phyloP scores from a whole-genome alignment of 2,888 invertebrate genomes.

The Crematogaster levior region DNA sequence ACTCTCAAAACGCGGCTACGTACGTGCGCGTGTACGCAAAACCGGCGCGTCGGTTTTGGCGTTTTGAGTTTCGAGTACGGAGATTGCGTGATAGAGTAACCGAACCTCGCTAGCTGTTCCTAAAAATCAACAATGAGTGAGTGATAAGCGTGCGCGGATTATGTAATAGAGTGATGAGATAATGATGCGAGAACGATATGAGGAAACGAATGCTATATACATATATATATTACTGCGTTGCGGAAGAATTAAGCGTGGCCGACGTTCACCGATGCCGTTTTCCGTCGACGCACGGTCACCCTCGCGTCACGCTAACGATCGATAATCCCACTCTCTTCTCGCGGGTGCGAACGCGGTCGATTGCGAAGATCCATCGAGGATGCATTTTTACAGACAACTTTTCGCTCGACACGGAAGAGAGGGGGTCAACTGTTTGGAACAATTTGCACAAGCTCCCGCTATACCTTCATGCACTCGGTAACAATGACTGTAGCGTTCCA shows the following conservation, averaged over 20 bases:
- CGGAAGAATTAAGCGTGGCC: conserved; percentile 49
- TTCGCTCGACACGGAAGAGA: conserved; percentile 28
- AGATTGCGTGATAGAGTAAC: conserved; percentile 85
- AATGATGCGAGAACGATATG: conserved; percentile 63
- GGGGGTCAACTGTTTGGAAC: conserved; percentile 5
- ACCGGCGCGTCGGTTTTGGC: conserved; percentile 75
- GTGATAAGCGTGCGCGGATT: conserved; percentile 83
- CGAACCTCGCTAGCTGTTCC: conserved; percentile 85
- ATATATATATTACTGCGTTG: conserved; percentile 58
- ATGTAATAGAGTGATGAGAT: conserved; percentile 76
- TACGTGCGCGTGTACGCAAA: conserved; percentile 82
- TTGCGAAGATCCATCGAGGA: conserved; percentile 34
- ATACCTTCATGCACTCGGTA: neutral
- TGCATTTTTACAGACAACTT: conserved; percentile 60
- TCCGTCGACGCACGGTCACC: conserved; percentile 36
- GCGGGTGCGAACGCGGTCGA: conserved; percentile 10
- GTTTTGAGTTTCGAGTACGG: conserved; percentile 81
- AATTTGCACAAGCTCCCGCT: conserved; percentile 8
- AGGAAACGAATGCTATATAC: conserved; percentile 53
- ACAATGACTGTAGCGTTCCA: conserved; percentile 8
- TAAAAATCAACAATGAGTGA: conserved; percentile 85
- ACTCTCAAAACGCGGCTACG: conserved; percentile 73
- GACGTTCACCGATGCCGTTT: conserved; percentile 57
- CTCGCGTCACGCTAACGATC: conserved; percentile 8
- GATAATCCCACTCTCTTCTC: neutral